Evolutionary conservation across 37 sponge, comb jelly and placozoan species (phyloP).

Genomic region (Aplysina aerophoba): DNA sequence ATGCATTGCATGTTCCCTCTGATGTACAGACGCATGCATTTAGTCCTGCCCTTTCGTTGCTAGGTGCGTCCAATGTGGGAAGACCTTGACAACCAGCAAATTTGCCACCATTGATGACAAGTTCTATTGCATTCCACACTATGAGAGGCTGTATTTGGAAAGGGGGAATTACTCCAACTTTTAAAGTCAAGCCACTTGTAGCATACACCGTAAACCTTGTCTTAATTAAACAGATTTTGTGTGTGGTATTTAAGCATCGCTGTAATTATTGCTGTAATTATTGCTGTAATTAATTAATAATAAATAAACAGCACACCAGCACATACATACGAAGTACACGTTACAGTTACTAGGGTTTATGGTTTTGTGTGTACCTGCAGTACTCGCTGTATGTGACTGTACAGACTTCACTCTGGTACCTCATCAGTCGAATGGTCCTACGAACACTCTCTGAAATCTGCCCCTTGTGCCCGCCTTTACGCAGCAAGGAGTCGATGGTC

Average conservation of each 20-base stretch:
- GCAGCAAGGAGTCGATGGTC: constrained; percentile 88
- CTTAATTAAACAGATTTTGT: too few relatives aligned
- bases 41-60: background rate
- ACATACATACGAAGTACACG: too few relatives aligned
- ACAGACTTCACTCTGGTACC: constrained; percentile 91
- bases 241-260: too few relatives aligned
- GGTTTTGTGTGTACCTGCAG: constrained; percentile 14
- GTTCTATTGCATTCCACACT: constrained; percentile 55
- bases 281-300: too few relatives aligned
- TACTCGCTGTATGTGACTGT: constrained; percentile 85
- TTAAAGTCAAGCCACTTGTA: background rate
- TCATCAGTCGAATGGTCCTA: constrained; percentile 56
- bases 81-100: constrained; percentile 33
- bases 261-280: too few relatives aligned
- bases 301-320: too few relatives aligned
- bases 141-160: constrained; percentile 44
- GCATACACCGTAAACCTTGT: too few relatives aligned
- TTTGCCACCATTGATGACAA: constrained; percentile 54
- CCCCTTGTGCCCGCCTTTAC: constrained; percentile 88
- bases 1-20: too few relatives aligned
- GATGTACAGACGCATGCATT: too few relatives aligned
- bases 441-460: constrained; percentile 73
- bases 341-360: constrained; percentile 46
- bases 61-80: constrained; percentile 34
- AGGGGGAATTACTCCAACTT: constrained; percentile 35